Evolutionary conservation across 2,888 invertebrate species (phyloP).

Genomic region (Tetranychus truncatus): DNA sequence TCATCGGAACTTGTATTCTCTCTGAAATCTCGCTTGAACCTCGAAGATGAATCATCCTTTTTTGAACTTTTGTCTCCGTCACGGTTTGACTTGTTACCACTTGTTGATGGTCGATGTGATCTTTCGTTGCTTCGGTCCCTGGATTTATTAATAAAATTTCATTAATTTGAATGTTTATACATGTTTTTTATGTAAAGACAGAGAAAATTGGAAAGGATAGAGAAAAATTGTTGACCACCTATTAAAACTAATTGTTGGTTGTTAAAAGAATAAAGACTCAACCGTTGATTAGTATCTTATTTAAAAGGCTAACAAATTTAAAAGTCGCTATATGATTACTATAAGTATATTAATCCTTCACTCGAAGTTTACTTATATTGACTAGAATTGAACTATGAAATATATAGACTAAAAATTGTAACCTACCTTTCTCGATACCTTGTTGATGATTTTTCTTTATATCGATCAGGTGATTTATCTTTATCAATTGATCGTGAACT

Average conservation of each 20-base stretch:
- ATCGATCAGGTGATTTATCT: neutral
- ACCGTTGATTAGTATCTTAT: too few relatives aligned
- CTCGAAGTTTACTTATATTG: too few relatives aligned
- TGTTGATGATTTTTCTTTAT: neutral
- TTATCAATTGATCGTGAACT: neutral
- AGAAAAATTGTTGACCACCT: too few relatives aligned
- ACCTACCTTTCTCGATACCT: conserved; percentile 3
- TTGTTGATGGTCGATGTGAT: neutral
- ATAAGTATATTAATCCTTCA: too few relatives aligned
- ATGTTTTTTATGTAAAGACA: neutral
- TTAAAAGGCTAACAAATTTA: too few relatives aligned
- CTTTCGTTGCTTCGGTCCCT: neutral
- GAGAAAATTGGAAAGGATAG: neutral
- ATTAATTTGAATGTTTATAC: neutral
- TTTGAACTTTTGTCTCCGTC: neutral
- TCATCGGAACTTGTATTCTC: neutral
- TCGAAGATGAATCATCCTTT: neutral
- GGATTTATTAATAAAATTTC: neutral
- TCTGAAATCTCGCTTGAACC: neutral
- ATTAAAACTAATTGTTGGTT: too few relatives aligned
- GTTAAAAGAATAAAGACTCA: too few relatives aligned
- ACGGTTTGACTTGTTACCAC: neutral
- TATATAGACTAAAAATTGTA: neutral
- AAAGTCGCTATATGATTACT: too few relatives aligned
- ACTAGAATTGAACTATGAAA: neutral